Conservation (phyloP, 2,888 invertebrate genomes). For the Netelia virgata region DNA sequence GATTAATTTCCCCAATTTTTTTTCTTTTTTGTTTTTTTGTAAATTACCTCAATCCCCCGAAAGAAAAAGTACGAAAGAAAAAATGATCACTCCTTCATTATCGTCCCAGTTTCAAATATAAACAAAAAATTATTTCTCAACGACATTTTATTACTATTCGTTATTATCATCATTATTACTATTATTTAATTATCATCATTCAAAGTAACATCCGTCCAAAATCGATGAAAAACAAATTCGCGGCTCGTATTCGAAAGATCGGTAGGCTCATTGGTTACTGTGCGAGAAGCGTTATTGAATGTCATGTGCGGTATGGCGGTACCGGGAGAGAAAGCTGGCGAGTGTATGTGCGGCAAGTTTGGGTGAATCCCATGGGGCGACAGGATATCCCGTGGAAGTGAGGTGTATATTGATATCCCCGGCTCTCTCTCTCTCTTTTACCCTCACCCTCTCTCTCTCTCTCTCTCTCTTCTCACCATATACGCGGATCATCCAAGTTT, state of each 20-base stretch:
- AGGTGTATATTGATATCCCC: slow-evolving; percentile 63
- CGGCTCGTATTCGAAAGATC: slow-evolving; percentile 29
- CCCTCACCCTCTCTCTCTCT: slow-evolving; percentile 39
- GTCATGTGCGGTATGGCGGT: slow-evolving; percentile 4
- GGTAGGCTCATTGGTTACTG: slow-evolving; percentile 13
- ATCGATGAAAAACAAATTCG: slow-evolving; percentile 4
- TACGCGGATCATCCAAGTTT: slow-evolving; percentile 68
- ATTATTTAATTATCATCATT: not conserved
- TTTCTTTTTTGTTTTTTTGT: too few relatives aligned
- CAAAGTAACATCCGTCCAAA: not conserved
- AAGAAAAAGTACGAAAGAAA: too few relatives aligned
- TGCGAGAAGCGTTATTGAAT: slow-evolving; percentile 53
- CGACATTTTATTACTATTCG: not conserved
- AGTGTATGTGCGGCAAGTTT: slow-evolving; percentile 56
- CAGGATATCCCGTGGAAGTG: slow-evolving; percentile 78
- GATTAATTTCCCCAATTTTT: too few relatives aligned
- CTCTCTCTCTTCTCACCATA: slow-evolving; percentile 31
- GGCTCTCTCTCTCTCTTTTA: slow-evolving; percentile 38
- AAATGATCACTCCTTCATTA: too few relatives aligned
- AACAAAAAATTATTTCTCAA: not conserved
- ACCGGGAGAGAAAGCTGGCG: slow-evolving; percentile 35
- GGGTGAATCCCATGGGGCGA: slow-evolving; percentile 67
- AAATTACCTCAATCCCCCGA: too few relatives aligned
- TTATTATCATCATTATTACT: not conserved
- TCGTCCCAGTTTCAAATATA: too few relatives aligned